Percentiles rank a stretch among this genome's conserved stretches.
Conservation (phyloP, 1,140 invertebrate genomes). For the Drosophila pandora region DNA sequence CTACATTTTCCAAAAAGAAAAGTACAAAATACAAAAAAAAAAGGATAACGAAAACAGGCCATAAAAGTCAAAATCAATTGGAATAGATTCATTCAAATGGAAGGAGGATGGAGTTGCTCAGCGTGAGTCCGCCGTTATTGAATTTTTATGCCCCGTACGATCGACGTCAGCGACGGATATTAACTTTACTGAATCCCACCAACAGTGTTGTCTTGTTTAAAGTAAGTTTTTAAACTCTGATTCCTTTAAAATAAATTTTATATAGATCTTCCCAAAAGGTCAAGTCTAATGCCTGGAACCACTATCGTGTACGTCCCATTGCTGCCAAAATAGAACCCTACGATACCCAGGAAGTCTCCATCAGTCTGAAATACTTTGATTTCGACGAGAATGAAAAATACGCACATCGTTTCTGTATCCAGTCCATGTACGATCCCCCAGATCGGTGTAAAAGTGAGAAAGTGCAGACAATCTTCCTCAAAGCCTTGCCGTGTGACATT, state of each 20-base stretch:
- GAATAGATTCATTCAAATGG: neutral
- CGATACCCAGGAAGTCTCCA: slow-evolving; percentile 18
- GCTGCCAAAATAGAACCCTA: slow-evolving; percentile 37
- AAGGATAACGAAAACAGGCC: slow-evolving; percentile 1
- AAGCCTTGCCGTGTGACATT: neutral
- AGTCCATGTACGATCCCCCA: neutral
- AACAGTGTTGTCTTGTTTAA: slow-evolving; percentile 35
- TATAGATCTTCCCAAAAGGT: neutral
- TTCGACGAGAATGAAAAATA: neutral
- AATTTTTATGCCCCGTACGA: slow-evolving; percentile 59
- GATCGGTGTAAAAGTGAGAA: neutral
- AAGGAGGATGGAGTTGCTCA: slow-evolving; percentile 18
- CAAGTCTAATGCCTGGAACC: slow-evolving; percentile 17
- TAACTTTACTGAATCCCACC: slow-evolving; percentile 50
- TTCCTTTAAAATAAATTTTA: neutral
- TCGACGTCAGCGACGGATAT: slow-evolving; percentile 31
- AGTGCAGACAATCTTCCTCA: slow-evolving; percentile 17
- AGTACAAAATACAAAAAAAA: slow-evolving; percentile 5
- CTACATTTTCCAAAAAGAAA: neutral
- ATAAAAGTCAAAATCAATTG: slow-evolving; percentile 42
- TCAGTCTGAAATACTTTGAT: slow-evolving; percentile 29
- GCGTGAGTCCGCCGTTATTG: slow-evolving; percentile 35
- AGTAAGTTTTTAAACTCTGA: neutral
- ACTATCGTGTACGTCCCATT: slow-evolving; percentile 35
- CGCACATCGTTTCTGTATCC: slow-evolving; percentile 39